Evolutionary conservation across 2,888 invertebrate genomes (phyloP), one percentile per base, ranked within the genome.

Genomic region (Cerastis leucographa): DNA sequence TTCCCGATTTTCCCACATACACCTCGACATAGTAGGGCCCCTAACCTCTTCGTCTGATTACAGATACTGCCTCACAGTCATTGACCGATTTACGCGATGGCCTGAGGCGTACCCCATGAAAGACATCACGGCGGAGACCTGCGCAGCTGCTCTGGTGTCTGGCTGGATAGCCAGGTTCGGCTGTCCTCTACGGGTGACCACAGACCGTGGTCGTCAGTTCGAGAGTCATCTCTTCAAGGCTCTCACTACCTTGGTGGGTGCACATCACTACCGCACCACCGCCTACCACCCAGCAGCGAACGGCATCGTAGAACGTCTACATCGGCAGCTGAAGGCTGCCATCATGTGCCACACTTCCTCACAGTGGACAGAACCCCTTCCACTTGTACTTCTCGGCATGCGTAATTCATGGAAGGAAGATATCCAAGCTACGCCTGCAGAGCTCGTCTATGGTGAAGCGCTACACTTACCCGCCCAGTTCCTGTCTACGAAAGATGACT

Each of bases 381-480:
- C n/a, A n/a, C n/a, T n/a, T n/a, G 76, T 76, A 46, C 71, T 76
- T 5, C 56, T 76, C 35, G 76, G 77, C 25, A 77, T 77, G n/a
- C 51, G 77, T 12, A 77, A 29, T 29, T 51, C 76, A 4, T 72
- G 72, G 72, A 77, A 77, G 25, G 64, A 62, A 2, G 76, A 77
- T 29, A 49, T 77, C 54, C 51, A 77, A 40, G 42, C 77, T 44
- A 64, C 77, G 14, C 54, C 72, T 19, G 76, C 76, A n/a, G n/a
- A n/a, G n/a, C n/a, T n/a, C n/a, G n/a, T n/a, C n/a, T n/a, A n/a
- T n/a, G n/a, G n/a, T n/a, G n/a, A n/a, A n/a, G n/a, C n/a, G n/a
- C n/a, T n/a, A n/a, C n/a, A n/a, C n/a, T n/a, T n/a, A n/a, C n/a
- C n/a, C n/a, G n/a, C n/a, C n/a, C n/a, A n/a, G n/a, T n/a, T n/a